A percentile compares a stretch with the other conserved stretches of the same genome.
phyloP scores from a whole-genome alignment of 1,140 invertebrate genomes.

The Heliconius nattereri region DNA sequence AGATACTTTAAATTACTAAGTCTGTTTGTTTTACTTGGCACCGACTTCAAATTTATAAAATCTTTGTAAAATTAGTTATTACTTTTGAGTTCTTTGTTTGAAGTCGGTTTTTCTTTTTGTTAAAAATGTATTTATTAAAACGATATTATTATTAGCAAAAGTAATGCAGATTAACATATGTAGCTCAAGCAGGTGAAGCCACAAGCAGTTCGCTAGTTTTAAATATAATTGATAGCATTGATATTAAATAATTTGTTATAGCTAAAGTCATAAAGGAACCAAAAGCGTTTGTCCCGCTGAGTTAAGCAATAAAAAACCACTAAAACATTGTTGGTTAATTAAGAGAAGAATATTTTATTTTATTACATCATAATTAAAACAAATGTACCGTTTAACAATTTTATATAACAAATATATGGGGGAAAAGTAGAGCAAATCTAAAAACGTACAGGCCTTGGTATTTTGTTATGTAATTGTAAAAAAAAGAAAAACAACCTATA shows the following conservation, averaged over 20 bases:
- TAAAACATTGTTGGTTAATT: slow-evolving; percentile 30
- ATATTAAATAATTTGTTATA: neutral
- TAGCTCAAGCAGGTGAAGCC: too few relatives aligned
- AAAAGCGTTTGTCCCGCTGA: slow-evolving; percentile 28
- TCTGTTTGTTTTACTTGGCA: too few relatives aligned
- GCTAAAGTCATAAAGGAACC: slow-evolving; percentile 17
- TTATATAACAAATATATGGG: neutral
- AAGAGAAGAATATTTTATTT: slow-evolving; percentile 24
- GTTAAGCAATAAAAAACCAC: slow-evolving; percentile 35
- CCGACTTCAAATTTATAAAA: too few relatives aligned
- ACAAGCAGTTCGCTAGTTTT: too few relatives aligned
- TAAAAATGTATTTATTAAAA: too few relatives aligned
- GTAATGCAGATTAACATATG: too few relatives aligned
- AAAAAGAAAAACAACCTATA: neutral
- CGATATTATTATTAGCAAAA: too few relatives aligned
- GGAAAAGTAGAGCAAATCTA: neutral
- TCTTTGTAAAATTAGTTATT: too few relatives aligned
- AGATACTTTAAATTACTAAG: too few relatives aligned
- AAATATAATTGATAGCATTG: too few relatives aligned
- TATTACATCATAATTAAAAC: slow-evolving; percentile 28
- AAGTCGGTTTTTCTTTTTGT: too few relatives aligned
- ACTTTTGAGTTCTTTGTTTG: too few relatives aligned
- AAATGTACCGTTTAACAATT: slow-evolving; percentile 22
- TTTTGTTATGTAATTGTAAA: neutral
- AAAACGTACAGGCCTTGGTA: neutral